Conservation (phyloP, 2,888 invertebrate genomes). For the Tanypteryx hageni region DNA sequence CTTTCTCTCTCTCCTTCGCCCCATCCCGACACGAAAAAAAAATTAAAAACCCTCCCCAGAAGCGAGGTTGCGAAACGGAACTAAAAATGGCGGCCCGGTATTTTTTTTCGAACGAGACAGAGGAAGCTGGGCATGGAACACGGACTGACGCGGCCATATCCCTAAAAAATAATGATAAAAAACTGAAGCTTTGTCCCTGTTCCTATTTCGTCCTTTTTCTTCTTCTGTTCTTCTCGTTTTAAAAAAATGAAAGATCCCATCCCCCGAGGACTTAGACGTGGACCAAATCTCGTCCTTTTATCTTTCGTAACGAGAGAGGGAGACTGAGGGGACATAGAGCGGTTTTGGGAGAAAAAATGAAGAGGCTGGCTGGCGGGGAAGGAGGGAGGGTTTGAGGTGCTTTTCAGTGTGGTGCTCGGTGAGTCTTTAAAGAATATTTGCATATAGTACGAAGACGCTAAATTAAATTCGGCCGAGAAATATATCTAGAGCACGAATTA, state of each 20-base stretch:
- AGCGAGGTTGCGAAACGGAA: conserved; percentile 14
- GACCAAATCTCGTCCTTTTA: not conserved
- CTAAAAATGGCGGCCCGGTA: not conserved
- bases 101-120: not conserved
- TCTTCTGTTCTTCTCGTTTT: not conserved
- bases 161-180: conserved; percentile 7
- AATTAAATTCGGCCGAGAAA: too few relatives aligned
- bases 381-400: too few relatives aligned
- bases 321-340: too few relatives aligned
- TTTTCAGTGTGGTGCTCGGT: too few relatives aligned
- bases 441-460: too few relatives aligned
- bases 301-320: not conserved
- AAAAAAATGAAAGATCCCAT: not conserved
- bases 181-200: conserved; percentile 4
- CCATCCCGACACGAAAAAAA: not conserved
- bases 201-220: not conserved
- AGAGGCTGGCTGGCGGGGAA: too few relatives aligned
- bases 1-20: not conserved
- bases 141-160: not conserved
- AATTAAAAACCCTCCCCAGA: not conserved
- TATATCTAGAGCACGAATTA: too few relatives aligned
- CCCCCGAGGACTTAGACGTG: not conserved
- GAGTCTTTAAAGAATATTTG: too few relatives aligned
- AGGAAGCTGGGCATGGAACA: not conserved
- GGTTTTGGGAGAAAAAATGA: too few relatives aligned